Conservation (phyloP, 2,888 invertebrate species). For the Noctua janthina region DNA sequence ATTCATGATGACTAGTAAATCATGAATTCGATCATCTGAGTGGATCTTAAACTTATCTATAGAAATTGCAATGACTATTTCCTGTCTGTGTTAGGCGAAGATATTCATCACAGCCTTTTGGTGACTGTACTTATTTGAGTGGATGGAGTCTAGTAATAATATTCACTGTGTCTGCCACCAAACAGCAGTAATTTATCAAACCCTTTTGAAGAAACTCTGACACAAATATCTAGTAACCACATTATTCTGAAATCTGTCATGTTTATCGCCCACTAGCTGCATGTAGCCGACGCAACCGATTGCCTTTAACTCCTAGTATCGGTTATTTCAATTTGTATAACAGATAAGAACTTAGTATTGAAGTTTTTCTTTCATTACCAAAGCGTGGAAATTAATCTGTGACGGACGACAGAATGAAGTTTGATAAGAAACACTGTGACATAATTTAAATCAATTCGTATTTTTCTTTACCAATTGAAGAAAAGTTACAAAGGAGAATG, state of each 20-base stretch:
- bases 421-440: constrained; percentile 45
- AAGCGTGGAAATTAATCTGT: constrained; percentile 50
- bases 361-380: constrained; percentile 54
- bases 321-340: constrained; percentile 50
- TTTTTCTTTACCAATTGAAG: neutral
- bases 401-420: constrained; percentile 24
- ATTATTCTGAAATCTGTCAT: constrained; percentile 29
- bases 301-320: constrained; percentile 31
- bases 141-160: constrained; percentile 13
- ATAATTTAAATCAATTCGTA: constrained; percentile 27
- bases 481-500: neutral
- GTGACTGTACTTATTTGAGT: neutral
- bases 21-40: neutral
- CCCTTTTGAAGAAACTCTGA: constrained; percentile 28
- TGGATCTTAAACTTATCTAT: neutral
- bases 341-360: constrained; percentile 49
- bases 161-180: neutral
- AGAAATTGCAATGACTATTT: neutral
- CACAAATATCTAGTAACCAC: constrained; percentile 17
- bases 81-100: neutral
- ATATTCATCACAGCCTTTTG: neutral
- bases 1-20: neutral
- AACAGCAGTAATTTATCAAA: constrained; percentile 13
- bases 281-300: constrained; percentile 27
- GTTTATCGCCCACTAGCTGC: constrained; percentile 22